phyloP scores from a whole-genome alignment of 2,113 vertebrate genomes.

The Serilophus lunatus region DNA sequence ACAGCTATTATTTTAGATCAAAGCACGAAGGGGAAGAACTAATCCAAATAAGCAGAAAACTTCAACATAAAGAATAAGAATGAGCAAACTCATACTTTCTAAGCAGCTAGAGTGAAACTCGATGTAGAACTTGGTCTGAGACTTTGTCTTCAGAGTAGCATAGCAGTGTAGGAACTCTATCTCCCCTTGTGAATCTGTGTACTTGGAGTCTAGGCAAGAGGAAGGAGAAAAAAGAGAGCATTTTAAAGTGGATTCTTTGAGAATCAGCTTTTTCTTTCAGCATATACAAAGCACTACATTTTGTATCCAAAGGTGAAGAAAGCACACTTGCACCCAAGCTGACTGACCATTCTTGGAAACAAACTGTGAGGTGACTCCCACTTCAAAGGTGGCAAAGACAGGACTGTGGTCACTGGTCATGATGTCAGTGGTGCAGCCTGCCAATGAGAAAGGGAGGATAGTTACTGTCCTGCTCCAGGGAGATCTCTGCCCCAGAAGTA shows the following conservation, averaged over 20 bases:
- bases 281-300: neutral
- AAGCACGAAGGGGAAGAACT: neutral
- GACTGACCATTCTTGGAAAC: constrained; percentile 93
- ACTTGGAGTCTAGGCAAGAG: constrained; percentile 78
- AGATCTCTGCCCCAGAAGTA: neutral
- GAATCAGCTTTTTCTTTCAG: neutral
- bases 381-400: constrained; percentile 95
- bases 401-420: constrained; percentile 97
- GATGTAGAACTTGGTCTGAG: constrained; percentile 96
- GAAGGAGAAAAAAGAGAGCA: neutral
- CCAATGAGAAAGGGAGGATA: neutral
- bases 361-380: constrained; percentile 96
- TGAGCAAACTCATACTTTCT: constrained; percentile 78
- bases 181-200: constrained; percentile 80
- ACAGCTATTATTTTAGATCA: neutral
- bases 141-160: constrained; percentile 89
- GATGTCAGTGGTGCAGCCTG: constrained; percentile 93
- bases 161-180: constrained; percentile 90
- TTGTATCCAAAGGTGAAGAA: neutral
- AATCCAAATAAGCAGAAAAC: neutral
- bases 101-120: constrained; percentile 95
- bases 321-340: neutral
- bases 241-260: neutral
- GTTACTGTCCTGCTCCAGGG: neutral
- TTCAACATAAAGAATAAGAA: neutral